Evolutionary conservation across 2,113 vertebrate genomes (phyloP).

Genomic region (Rhodinocichla rosea): DNA sequence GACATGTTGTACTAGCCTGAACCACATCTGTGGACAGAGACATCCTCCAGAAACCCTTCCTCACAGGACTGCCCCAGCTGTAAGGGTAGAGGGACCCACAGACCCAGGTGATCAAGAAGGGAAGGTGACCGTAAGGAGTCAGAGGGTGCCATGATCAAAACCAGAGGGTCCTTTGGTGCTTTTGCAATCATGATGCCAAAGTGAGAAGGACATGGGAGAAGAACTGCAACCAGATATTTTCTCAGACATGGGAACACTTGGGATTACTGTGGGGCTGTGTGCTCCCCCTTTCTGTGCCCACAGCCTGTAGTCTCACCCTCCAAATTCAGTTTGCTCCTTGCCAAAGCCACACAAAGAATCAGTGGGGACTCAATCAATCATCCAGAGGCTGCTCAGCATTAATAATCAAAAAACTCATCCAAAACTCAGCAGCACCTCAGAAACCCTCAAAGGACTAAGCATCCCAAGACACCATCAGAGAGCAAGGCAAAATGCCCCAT

Average conservation of each 20-base stretch:
- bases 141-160: neutral
- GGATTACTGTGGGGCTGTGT: neutral
- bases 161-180: neutral
- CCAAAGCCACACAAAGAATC: neutral
- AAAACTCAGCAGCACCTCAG: neutral
- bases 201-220: neutral
- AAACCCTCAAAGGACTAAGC: neutral
- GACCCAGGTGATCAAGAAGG: neutral
- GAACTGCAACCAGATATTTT: neutral
- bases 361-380: neutral
- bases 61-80: neutral
- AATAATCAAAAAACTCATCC: neutral
- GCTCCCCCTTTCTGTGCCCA: neutral
- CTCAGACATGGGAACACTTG: neutral
- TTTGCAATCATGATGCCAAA: neutral
- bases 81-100: neutral
- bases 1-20: neutral
- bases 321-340: neutral
- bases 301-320: neutral
- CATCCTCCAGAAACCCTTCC: neutral
- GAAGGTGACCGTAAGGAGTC: neutral
- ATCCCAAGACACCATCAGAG: neutral
- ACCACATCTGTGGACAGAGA: neutral
- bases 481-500: neutral
- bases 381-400: neutral